phyloP scores from a whole-genome alignment of 2,797 vertebrate species.

The Chelon auratus region DNA sequence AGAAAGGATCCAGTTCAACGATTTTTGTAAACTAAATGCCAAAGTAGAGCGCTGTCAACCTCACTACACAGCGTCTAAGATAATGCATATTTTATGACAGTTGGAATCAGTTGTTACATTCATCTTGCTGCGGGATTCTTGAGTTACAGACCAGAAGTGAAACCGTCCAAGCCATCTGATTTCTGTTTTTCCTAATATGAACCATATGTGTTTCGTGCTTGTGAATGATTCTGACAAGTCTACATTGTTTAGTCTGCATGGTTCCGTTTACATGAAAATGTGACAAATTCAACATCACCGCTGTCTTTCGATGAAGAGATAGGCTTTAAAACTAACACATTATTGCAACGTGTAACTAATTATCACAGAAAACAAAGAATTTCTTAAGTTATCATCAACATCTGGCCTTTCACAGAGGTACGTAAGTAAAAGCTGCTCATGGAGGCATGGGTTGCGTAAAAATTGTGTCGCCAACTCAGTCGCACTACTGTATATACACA shows the following conservation, averaged over 20 bases:
- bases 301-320: conserved; percentile 71
- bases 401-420: conserved; percentile 24
- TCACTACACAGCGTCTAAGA: neutral
- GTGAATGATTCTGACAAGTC: conserved; percentile 71
- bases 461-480: no score
- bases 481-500: no score
- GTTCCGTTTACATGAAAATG: conserved; percentile 78
- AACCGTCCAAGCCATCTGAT: conserved; percentile 55
- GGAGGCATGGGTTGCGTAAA: no score
- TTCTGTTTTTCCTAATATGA: conserved; percentile 62
- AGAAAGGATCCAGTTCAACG: conserved; percentile 13
- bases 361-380: conserved; percentile 59
- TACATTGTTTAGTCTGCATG: conserved; percentile 77
- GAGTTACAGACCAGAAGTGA: conserved; percentile 31
- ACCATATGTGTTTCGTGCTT: conserved; percentile 69
- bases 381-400: conserved; percentile 46
- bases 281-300: conserved; percentile 78
- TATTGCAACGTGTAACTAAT: conserved; percentile 65
- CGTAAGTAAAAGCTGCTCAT: conserved; percentile 6
- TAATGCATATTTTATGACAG: conserved; percentile 21
- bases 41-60: conserved; percentile 1
- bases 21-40: conserved; percentile 6
- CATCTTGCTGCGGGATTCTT: conserved; percentile 12
- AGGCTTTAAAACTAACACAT: conserved; percentile 70
- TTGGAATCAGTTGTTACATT: conserved; percentile 20